Evolutionary conservation across 2,888 invertebrate species (phyloP), one percentile per base, ranked within the genome.

Genomic region (Osedax fenrisi): DNA sequence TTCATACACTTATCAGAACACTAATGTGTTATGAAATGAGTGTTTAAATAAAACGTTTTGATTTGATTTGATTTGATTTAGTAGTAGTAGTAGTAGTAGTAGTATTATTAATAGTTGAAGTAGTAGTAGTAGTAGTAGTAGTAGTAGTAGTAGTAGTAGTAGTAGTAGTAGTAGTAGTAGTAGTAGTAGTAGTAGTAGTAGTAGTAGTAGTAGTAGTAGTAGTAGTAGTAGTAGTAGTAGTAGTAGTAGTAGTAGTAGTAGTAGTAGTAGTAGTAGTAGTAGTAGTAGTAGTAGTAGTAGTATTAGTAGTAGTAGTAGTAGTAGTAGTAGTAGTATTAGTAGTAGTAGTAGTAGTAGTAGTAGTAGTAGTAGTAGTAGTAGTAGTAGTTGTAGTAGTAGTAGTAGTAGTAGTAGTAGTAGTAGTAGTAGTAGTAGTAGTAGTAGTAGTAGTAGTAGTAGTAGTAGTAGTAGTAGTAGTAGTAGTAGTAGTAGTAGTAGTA

Each of bases 101-200:
- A n/a, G n/a, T n/a, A n/a, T n/a, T n/a, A n/a, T n/a, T n/a, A n/a
- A n/a, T n/a, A n/a, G n/a, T n/a, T n/a, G n/a, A n/a, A n/a, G n/a
- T n/a, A n/a, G n/a, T 13, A 17, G 71, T 62, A 23, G 61, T 71
- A 59, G 59, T 71, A 3, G 66, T 22, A 17, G 73, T 21, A 21
- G 21, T 70, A 24, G 17, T 26, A 69, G 69, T 26, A 69, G 69
- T 69, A 69, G 69, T 69, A 69, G 69, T 69, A 69, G 69, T 69
- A 69, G 66, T 66, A 21, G 66, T 66, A 66, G 66, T 66, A 66
- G 21, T 66, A 21, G 66, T 21, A 66, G 66, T 21, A 66, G 66
- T 66, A 66, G 22, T 66, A 21, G 66, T 66, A 66, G 66, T 66
- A 66, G 69, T 69, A 26, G 69, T 21, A 13, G 21, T 26, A 69